Evolutionary conservation across 1,140 invertebrate species (phyloP), one percentile per base, ranked within the genome.

Genomic region (Dermatophagoides farinae): DNA sequence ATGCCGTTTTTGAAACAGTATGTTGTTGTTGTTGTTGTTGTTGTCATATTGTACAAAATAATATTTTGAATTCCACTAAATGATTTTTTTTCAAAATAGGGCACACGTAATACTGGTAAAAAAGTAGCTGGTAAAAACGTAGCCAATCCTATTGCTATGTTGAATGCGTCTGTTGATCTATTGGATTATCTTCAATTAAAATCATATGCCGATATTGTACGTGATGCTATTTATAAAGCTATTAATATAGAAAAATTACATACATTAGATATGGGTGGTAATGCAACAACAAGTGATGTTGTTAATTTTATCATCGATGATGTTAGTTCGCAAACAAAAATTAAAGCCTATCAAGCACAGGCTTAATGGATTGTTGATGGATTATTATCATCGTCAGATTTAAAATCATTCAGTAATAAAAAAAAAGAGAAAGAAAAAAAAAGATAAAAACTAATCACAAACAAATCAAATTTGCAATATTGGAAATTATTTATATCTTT

Each of bases 91-190:
- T n/a, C n/a, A n/a, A n/a, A 46, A 61, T 49, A 74, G 71, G 90
- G 89, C 39, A 93, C 90, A 39, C 79, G 90, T 67, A 95, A 95
- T 70, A 93, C 90, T 39, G 90, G 89, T 55, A 88, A 86, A 40
- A 79, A 82, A 0, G 88, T 93, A 66, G 88, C 87, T 54, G 89
- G 89, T 53, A 91, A 90, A 71, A 93, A 97, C 73, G 82, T 97
- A 52, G 95, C 95, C 0, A 99, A 99, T 74, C 96, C 96, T 0
- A 83, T 92, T 60, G 91, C 90, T 0, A 95, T 97, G 84, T 74
- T 97, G 57, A 88, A 89, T 72, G 86, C 88, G 6, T 82, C 85
- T 31, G 82, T 87, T 37, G 90, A 96, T 72, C 85, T 97, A 82
- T 74, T 97, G 62, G 80, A 88, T 67, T 88, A 96, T 72, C 75